Percentiles rank a stretch among this genome's conserved stretches.
These are phyloP conservation scores for Leucophenga montana DNA, from an alignment of 2,888 invertebrate genomes.

Conservation along the genomic window DNA sequence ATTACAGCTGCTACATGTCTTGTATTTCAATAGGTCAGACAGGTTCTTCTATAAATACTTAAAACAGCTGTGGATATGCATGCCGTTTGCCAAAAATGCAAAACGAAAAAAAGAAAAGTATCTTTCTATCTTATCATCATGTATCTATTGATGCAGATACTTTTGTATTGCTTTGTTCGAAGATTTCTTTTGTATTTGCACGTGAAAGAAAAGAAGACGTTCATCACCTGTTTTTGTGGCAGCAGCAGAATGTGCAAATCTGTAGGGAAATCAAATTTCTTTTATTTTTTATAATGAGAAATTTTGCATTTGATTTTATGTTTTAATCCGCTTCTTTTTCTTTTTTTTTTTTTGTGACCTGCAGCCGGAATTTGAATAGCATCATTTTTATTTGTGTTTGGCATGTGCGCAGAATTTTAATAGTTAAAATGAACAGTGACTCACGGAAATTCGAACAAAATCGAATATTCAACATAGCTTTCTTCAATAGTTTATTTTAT, in stretches of 20 bases:
- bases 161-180: constrained; percentile 42
- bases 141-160: no score
- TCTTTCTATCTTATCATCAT: no score
- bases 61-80: no score
- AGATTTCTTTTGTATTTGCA: constrained; percentile 16
- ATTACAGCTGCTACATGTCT: no score
- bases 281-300: constrained; percentile 33
- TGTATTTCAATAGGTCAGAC: no score
- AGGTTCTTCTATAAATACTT: no score
- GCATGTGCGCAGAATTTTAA: constrained; percentile 38
- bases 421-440: not conserved
- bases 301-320: constrained; percentile 25
- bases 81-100: constrained; percentile 3
- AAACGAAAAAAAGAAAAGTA: no score
- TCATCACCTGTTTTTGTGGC: constrained; percentile 57
- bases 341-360: constrained; percentile 15
- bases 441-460: no score
- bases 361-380: constrained; percentile 26
- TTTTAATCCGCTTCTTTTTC: constrained; percentile 1
- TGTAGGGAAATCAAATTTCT: constrained; percentile 32
- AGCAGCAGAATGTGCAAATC: constrained; percentile 31
- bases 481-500: no score
- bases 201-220: constrained; percentile 40
- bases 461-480: no score
- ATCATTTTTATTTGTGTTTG: constrained; percentile 2